Base-by-base conservation (phyloP, 2,888 invertebrate species). In the Lutraria lutraria region DNA sequence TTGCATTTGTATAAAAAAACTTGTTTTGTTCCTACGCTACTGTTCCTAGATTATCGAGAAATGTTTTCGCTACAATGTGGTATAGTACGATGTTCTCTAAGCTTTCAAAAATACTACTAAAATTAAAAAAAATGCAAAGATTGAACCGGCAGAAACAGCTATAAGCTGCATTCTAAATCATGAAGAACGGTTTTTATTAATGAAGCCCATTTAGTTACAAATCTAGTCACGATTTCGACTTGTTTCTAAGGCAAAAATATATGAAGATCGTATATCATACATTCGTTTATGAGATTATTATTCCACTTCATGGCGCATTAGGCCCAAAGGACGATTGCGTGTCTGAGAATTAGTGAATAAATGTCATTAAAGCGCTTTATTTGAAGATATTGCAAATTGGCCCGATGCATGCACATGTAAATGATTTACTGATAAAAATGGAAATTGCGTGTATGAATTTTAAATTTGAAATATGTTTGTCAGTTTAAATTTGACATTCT, bases 41-140 rank as follows among this genome's bases (percentile, higher is more conserved):
- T 68, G 63, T 68, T 68, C 63, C 25, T 68, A 68, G 63, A 68
- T 68, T 25, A 68, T 68, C 63, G n/a, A 68, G 63, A n/a, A 68
- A 8, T n/a, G 4, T n/a, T 68, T 68, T 68, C n/a, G 25, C 63
- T 3, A 25, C 25, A n/a, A 68, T 8, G 12, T 68, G 63, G n/a
- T 68, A n/a, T 68, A n/a, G 25, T 68, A 68, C n/a, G 12, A n/a
- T 25, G 63, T 68, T 56, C 12, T 56, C 56, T 56, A 25, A 4
- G 25, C n/a, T 68, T 68, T 68, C 63, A 25, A 68, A 68, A 68
- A n/a, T n/a, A 25, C 25, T 13, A 25, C 25, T 68, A 68, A n/a
- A 68, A 68, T 25, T 25, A 25, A 68, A 68, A n/a, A 0, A 25
- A 68, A 68, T n/a, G 15, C 56, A 56, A 56, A 3, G 56, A 56